Percentiles rank a stretch among this genome's conserved stretches.
Evolutionary conservation across 92 coral and sea anemone species (phyloP).

Genomic region (Zoanthus solanderi): DNA sequence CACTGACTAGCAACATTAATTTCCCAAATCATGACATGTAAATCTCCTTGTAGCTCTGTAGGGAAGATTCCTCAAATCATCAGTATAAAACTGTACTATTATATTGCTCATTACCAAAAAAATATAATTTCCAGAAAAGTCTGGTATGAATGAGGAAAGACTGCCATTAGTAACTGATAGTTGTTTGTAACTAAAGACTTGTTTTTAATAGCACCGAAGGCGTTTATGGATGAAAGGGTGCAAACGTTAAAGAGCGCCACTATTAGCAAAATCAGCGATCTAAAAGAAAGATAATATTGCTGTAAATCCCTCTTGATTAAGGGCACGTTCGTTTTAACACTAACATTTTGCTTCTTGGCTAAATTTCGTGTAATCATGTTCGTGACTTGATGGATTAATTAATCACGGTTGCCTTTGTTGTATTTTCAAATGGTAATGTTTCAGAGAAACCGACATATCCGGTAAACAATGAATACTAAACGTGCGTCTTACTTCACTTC

Average conservation of each 20-base stretch:
- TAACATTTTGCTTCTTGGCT: neutral
- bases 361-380: neutral
- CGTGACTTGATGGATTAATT: conserved; percentile 11
- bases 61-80: neutral
- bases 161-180: neutral
- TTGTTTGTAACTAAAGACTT: neutral
- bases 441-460: conserved; percentile 27
- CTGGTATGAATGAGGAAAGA: neutral
- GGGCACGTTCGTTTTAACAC: neutral
- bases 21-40: neutral
- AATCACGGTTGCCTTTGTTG: neutral
- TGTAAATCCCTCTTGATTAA: too few species aligned
- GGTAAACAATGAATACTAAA: neutral
- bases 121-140: neutral
- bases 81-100: neutral
- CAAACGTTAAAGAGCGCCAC: neutral
- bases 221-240: neutral
- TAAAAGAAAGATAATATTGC: neutral
- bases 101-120: neutral
- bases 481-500: neutral
- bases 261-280: neutral
- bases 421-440: neutral
- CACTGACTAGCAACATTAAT: neutral
- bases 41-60: neutral
- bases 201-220: neutral